Evolutionary conservation across 2,888 invertebrate species (phyloP), one percentile per base, ranked within the genome.

Genomic region (Piscicola geometra): DNA sequence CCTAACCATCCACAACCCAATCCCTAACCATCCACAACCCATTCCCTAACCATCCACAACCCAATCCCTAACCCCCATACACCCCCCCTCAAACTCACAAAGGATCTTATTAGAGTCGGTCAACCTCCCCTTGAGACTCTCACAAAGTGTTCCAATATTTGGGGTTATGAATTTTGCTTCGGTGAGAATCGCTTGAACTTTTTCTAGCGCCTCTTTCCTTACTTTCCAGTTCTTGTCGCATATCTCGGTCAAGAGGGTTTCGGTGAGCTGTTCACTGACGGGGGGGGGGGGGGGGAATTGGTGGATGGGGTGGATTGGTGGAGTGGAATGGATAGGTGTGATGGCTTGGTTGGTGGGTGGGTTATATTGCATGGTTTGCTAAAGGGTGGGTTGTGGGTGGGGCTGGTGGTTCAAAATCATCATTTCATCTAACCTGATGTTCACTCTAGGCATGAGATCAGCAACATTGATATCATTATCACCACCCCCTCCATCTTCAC

Each of bases 51-150:
- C n/a, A n/a, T n/a, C n/a, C n/a, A n/a, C n/a, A n/a, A n/a, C n/a
- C 50, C 50, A 47, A 47, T 25, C 25, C 25, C 9, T 18, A 18
- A 56, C 60, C 9, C 60, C 60, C 9, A 9, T 25, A 30, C 60
- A 56, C 64, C 35, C 30, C 64, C 30, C 3, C 30, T 21, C 9
- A 12, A 32, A 56, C 64, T n/a, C 0, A 73, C 85, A 85, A 79
- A 97, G 89, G 85, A 93, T 94, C 33, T 93, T 93, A 87, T 97
- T 97, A 69, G 94, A 93, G 84, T 97, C 97, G 0, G 90, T 87
- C 25, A 96, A 87, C 0, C 96, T 88, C 0, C 89, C 89, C 0
- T 90, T 90, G 18, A 97, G 85, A 0, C 91, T 91, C 74, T 91
- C 90, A 0, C 93, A 92, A 52, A 95, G 86, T 83, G 93, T 93